Evolutionary conservation across 1,140 invertebrate species (phyloP).

Genomic region (Telenomus remus): DNA sequence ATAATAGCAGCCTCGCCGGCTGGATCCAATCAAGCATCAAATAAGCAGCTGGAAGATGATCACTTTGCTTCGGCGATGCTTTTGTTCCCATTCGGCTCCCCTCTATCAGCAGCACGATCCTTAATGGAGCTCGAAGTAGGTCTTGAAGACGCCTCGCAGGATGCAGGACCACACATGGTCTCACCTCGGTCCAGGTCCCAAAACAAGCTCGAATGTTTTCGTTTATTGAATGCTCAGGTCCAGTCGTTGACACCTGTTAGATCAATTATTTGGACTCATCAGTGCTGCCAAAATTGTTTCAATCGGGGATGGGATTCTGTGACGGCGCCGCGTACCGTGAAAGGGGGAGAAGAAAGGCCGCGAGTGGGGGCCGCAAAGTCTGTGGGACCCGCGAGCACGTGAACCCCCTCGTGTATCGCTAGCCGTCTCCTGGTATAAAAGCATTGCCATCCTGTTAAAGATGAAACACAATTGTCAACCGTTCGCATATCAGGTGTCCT

Average conservation of each 20-base stretch:
- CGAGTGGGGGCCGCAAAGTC: constrained; percentile 54
- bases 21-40: constrained; percentile 63
- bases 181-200: constrained; percentile 34
- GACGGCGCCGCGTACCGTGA: constrained; percentile 20
- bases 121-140: constrained; percentile 68
- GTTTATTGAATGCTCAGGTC: constrained; percentile 32
- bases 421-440: constrained; percentile 73
- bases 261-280: constrained; percentile 43
- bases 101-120: constrained; percentile 56
- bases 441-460: constrained; percentile 75
- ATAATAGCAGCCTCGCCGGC: constrained; percentile 43
- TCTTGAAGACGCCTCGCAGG: constrained; percentile 50
- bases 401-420: constrained; percentile 67
- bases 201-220: constrained; percentile 39
- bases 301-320: constrained; percentile 47
- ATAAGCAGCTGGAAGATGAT: constrained; percentile 59
- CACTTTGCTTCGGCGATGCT: constrained; percentile 41
- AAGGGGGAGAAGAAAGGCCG: constrained; percentile 55
- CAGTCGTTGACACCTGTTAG: constrained; percentile 19
- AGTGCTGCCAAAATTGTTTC: constrained; percentile 52
- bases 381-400: constrained; percentile 59
- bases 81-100: constrained; percentile 55
- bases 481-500: constrained; percentile 60
- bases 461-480: constrained; percentile 73
- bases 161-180: constrained; percentile 46